Conservation (phyloP, 2,113 vertebrate genomes). For the Thymallus thymallus region DNA sequence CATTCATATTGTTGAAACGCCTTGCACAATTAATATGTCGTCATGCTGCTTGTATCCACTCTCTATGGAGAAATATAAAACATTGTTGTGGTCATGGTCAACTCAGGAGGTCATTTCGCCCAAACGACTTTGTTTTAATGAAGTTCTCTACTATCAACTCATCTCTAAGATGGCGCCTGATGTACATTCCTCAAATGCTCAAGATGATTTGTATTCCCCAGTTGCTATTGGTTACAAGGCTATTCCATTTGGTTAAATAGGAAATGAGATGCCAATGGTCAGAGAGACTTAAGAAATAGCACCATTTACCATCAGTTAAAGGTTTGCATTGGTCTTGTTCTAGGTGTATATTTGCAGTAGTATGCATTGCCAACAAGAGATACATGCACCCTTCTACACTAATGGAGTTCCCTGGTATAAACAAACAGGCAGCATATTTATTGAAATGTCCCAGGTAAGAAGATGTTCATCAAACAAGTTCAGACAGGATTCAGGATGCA, state of each 20-base stretch:
- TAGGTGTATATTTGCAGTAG: neutral
- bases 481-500: constrained; percentile 9
- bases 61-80: too few relatives aligned
- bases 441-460: constrained; percentile 12
- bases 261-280: constrained; percentile 12
- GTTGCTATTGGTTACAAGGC: constrained; percentile 6
- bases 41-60: neutral
- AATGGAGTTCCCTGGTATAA: constrained; percentile 29
- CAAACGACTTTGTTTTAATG: neutral
- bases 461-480: neutral
- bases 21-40: neutral
- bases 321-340: constrained; percentile 21
- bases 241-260: constrained; percentile 21
- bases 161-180: neutral
- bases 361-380: constrained; percentile 17
- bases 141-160: neutral
- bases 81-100: too few relatives aligned
- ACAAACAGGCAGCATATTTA: constrained; percentile 13
- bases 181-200: neutral
- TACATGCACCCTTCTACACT: constrained; percentile 13
- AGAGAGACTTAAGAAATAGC: constrained; percentile 22
- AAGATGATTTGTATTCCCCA: neutral
- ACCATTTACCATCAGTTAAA: constrained; percentile 34
- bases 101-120: neutral
- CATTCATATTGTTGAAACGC: too few relatives aligned